Conservation (phyloP, 2,888 invertebrate genomes). For the Carabus problematicus region DNA sequence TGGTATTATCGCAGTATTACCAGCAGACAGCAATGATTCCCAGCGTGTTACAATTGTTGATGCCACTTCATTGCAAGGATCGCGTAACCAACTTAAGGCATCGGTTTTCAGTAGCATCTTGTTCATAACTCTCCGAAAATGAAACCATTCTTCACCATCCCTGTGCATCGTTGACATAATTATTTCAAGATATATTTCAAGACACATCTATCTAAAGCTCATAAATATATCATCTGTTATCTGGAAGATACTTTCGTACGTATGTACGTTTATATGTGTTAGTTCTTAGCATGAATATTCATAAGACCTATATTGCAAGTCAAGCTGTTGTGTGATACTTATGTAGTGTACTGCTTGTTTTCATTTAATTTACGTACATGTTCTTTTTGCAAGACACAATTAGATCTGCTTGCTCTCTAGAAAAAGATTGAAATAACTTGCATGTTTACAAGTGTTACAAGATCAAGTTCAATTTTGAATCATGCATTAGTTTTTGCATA, state of each 20-base stretch:
- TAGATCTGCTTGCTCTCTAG: constrained; percentile 17
- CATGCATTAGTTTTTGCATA: too few relatives aligned
- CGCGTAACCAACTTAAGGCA: constrained; percentile 63
- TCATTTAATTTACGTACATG: constrained; percentile 14
- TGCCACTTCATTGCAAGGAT: constrained; percentile 64
- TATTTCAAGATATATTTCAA: too few relatives aligned
- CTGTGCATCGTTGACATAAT: constrained; percentile 51
- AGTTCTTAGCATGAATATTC: too few relatives aligned
- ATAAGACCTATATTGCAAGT: too few relatives aligned
- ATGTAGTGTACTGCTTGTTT: neutral
- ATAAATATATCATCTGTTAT: too few relatives aligned
- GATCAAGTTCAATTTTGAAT: too few relatives aligned
- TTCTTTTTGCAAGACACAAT: constrained; percentile 14
- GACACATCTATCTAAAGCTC: too few relatives aligned
- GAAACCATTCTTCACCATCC: constrained; percentile 82
- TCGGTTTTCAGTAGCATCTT: constrained; percentile 72
- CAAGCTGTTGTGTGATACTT: too few relatives aligned
- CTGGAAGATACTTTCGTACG: too few relatives aligned
- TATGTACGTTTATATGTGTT: too few relatives aligned
- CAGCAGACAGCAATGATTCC: constrained; percentile 49
- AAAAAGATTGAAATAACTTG: constrained; percentile 3
- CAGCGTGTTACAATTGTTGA: constrained; percentile 59
- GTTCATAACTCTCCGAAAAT: constrained; percentile 76
- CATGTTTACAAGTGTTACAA: too few relatives aligned
- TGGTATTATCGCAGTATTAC: constrained; percentile 53